Conservation (phyloP, 1,140 invertebrate species). For the Lordiphosa mommai region DNA sequence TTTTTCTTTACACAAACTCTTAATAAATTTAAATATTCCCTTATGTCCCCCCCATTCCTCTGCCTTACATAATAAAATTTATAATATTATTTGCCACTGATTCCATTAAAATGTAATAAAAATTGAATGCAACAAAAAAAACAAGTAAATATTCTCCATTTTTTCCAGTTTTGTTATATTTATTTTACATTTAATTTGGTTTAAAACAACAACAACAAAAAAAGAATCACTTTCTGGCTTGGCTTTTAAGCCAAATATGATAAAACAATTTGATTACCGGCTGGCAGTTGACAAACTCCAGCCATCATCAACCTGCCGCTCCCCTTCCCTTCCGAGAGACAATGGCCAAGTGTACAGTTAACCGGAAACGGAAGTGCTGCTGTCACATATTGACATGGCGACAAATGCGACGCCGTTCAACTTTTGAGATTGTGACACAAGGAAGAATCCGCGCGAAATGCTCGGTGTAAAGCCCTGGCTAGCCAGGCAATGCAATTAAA, state of each 20-base stretch:
- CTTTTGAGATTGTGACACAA: constrained; percentile 63
- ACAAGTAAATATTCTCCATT: background rate
- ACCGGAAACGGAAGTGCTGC: constrained; percentile 68
- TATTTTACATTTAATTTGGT: constrained; percentile 52
- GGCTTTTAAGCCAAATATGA: constrained; percentile 58
- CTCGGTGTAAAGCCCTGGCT: no score
- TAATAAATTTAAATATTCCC: constrained; percentile 6
- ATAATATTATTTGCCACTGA: constrained; percentile 37
- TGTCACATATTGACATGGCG: constrained; percentile 71
- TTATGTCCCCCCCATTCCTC: background rate
- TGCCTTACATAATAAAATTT: constrained; percentile 16
- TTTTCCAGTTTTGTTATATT: constrained; percentile 2
- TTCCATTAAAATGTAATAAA: constrained; percentile 38
- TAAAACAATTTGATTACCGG: constrained; percentile 57
- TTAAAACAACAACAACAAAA: constrained; percentile 10
- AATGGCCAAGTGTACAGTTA: no score
- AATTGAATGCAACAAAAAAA: constrained; percentile 13
- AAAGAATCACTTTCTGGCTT: background rate
- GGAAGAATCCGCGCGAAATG: background rate
- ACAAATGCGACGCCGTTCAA: constrained; percentile 63
- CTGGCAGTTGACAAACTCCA: constrained; percentile 1
- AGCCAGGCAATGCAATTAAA: constrained; percentile 60
- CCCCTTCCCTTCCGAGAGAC: background rate
- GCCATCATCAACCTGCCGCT: background rate
- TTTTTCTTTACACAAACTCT: background rate